A percentile compares a stretch with the other conserved stretches of the same genome.
These are phyloP conservation scores for Linyphia triangularis DNA, from an alignment of 2,888 invertebrate genomes.

Conservation along the genomic window DNA sequence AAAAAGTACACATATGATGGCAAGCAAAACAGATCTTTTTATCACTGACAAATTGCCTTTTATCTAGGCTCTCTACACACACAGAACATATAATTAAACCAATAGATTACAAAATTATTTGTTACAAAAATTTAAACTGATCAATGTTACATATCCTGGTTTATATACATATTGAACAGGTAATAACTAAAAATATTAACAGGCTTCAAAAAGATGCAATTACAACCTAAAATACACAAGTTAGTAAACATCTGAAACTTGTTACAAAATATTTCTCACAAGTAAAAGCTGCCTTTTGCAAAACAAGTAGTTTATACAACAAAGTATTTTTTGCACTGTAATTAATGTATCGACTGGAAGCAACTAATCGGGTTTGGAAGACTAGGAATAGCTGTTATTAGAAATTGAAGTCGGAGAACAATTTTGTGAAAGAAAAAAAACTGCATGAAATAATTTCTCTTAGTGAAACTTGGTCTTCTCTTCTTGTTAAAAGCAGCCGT, in stretches of 20 bases:
- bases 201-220: neutral
- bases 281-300: neutral
- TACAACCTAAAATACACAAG: slow-evolving; percentile 11
- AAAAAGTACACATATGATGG: neutral
- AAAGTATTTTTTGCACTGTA: neutral
- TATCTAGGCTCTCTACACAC: slow-evolving; percentile 4
- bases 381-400: slow-evolving; percentile 56
- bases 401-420: neutral
- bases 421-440: neutral
- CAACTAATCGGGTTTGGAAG: slow-evolving; percentile 49
- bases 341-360: neutral
- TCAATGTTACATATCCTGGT: neutral
- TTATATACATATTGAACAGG: slow-evolving; percentile 3
- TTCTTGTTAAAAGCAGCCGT: too few relatives aligned
- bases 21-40: slow-evolving; percentile 45
- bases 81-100: slow-evolving; percentile 28
- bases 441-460: neutral
- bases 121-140: neutral
- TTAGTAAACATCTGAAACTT: too few relatives aligned
- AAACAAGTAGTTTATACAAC: neutral
- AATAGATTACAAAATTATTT: neutral
- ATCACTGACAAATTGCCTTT: slow-evolving; percentile 21
- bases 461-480: too few relatives aligned
- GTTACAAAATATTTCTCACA: neutral
- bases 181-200: neutral